A percentile compares a stretch with the other conserved stretches of the same genome.
Conservation (phyloP, 2,888 invertebrate species). For the Noctuana brunneofusca region DNA sequence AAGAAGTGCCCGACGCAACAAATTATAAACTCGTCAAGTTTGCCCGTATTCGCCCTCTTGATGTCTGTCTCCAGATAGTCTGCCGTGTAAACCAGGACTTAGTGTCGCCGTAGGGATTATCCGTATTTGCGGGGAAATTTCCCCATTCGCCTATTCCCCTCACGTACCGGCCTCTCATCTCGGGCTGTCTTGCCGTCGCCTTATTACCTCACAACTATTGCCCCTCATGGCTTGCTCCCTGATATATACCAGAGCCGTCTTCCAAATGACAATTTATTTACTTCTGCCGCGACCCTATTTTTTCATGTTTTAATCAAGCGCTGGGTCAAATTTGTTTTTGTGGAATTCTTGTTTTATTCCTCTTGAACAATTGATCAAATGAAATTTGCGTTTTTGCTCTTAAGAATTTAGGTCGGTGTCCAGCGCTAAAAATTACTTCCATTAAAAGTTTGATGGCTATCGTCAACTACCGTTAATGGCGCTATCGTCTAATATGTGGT, state of each 20-base stretch:
- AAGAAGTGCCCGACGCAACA: slow-evolving; percentile 22
- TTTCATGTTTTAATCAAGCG: slow-evolving; percentile 22
- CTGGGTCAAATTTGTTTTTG: slow-evolving; percentile 10
- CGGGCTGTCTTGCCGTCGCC: slow-evolving; percentile 66
- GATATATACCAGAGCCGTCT: slow-evolving; percentile 26
- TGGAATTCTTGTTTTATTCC: not conserved
- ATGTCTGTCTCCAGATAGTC: slow-evolving; percentile 40
- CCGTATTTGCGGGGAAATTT: slow-evolving; percentile 60
- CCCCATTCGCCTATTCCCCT: slow-evolving; percentile 56
- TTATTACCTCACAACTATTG: slow-evolving; percentile 75
- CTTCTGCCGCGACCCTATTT: slow-evolving; percentile 29
- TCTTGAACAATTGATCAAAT: not conserved
- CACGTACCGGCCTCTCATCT: slow-evolving; percentile 74
- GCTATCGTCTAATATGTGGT: slow-evolving; percentile 13
- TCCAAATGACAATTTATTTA: slow-evolving; percentile 38
- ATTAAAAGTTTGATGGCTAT: slow-evolving; percentile 3
- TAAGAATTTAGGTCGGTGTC: not conserved
- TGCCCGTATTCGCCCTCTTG: slow-evolving; percentile 10
- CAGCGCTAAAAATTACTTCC: not conserved
- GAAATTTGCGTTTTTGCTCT: not conserved
- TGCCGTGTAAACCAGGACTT: slow-evolving; percentile 56
- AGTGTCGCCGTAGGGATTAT: slow-evolving; percentile 59
- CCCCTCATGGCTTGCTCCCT: slow-evolving; percentile 38
- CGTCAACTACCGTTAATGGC: slow-evolving; percentile 1
- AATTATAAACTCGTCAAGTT: slow-evolving; percentile 36